Base-by-base conservation (phyloP, 2,797 vertebrate genomes). In the Cephalopachus bancanus region DNA sequence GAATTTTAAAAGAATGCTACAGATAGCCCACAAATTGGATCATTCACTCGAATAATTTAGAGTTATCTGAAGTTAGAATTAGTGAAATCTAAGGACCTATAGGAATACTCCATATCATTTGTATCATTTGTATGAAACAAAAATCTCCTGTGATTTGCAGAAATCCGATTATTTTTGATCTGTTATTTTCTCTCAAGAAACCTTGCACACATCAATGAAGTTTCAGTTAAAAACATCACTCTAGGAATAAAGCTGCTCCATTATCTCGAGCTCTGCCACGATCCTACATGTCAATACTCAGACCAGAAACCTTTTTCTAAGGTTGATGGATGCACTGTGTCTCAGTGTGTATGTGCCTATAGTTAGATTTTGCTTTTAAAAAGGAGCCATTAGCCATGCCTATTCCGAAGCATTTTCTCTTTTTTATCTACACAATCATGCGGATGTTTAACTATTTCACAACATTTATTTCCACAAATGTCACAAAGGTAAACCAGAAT, bases 341-440 rank as follows among this genome's bases (percentile, higher is more conserved):
- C 93, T 97, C 87, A 20, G 26, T 83, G 91, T 83, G 33, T 64
- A 57, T 96, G 93, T 96, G 95, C 80, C 88, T 97, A 97, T 97
- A 98, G 95, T 98, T 97, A 98, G 95, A 95, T 91, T 96, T 94
- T 33, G 90, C 95, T 98, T 97, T 97, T 96, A 89, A 95, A 97
- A 97, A 64, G 57, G 69, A 97, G 62, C 94, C 94, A 95, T 98
- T 97, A 97, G 96, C 94, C 74, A 62, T 64, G 65, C 44, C 67
- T 97, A 53, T 97, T 97, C 97, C 93, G 92, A 92, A 97, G 89
- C 93, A 49, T 97, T 91, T 96, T 74, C 28, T 16, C 37, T 64
- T 91, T 85, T 94, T 91, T 71, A 89, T 86, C 62, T 88, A 49
- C 9, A 62, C 64, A 92, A 71, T 92, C 65, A 88, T 85, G 49